phyloP scores from a whole-genome alignment of 1,140 invertebrate genomes.

The Homarus americanus region DNA sequence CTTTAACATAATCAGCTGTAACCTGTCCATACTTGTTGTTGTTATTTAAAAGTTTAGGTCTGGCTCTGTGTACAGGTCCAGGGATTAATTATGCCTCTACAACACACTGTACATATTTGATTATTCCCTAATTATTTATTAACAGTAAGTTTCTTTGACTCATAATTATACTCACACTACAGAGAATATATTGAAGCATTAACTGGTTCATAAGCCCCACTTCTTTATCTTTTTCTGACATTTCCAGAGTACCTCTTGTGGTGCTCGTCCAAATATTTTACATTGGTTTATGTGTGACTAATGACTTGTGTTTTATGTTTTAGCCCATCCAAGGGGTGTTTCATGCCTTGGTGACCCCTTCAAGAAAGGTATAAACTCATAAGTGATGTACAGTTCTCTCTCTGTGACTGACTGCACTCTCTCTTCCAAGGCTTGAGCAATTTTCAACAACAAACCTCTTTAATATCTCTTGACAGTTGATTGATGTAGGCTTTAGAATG shows the following conservation, averaged over 20 bases:
- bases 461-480: neutral
- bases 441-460: neutral
- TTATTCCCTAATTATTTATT: too few relatives aligned
- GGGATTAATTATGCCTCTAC: too few relatives aligned
- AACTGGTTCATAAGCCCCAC: too few relatives aligned
- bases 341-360: slow-evolving; percentile 54
- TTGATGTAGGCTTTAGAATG: neutral
- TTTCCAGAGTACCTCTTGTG: neutral
- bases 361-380: slow-evolving; percentile 41
- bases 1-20: too few relatives aligned
- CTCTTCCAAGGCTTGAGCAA: neutral
- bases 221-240: too few relatives aligned
- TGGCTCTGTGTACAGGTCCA: too few relatives aligned
- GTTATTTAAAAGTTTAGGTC: too few relatives aligned
- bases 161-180: too few relatives aligned
- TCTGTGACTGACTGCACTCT: neutral
- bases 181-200: too few relatives aligned
- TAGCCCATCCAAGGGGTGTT: slow-evolving; percentile 53
- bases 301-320: slow-evolving; percentile 60
- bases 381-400: neutral
- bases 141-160: too few relatives aligned
- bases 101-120: too few relatives aligned
- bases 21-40: too few relatives aligned
- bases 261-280: neutral
- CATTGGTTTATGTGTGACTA: slow-evolving; percentile 25